These are phyloP conservation scores for Artemia sinica DNA, from an alignment of 2,888 invertebrate species.

Conservation along the genomic window DNA sequence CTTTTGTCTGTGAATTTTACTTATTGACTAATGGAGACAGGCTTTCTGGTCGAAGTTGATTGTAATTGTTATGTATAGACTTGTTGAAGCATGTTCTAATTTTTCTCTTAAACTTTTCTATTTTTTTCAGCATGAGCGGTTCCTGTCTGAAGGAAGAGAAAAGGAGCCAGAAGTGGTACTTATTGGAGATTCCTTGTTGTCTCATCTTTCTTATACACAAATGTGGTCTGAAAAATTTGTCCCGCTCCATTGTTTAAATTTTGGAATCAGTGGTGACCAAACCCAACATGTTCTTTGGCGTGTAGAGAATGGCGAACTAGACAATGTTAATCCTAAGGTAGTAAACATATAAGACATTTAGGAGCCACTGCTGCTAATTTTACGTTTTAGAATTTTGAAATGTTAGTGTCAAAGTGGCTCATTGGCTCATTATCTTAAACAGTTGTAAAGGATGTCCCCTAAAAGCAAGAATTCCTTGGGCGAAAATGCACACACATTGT, in stretches of 20 bases:
- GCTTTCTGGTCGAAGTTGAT: too few relatives aligned
- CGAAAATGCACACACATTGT: too few relatives aligned
- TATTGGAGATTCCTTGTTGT: constrained; percentile 71
- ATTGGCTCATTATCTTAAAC: too few relatives aligned
- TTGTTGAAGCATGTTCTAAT: too few relatives aligned
- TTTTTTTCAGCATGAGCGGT: constrained; percentile 57
- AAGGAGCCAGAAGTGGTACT: constrained; percentile 83
- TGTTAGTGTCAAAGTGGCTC: too few relatives aligned
- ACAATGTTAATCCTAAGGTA: constrained; percentile 72
- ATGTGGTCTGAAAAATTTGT: constrained; percentile 80
- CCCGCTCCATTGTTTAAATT: constrained; percentile 67
- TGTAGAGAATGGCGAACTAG: constrained; percentile 70
- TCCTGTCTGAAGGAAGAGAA: constrained; percentile 63
- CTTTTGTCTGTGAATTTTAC: too few relatives aligned
- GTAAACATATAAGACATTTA: background rate
- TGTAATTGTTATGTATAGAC: too few relatives aligned
- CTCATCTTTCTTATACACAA: constrained; percentile 61
- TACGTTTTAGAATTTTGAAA: too few relatives aligned
- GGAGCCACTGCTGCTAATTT: too few relatives aligned
- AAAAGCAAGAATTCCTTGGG: too few relatives aligned
- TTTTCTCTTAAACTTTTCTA: constrained; percentile 11
- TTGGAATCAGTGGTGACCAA: constrained; percentile 71
- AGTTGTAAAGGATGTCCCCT: too few relatives aligned
- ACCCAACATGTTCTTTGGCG: constrained; percentile 81
- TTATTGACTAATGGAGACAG: too few relatives aligned